A percentile compares a stretch with the other conserved stretches of the same genome.
Conservation (phyloP, 2,888 invertebrate genomes). For the Agonopterix alstromeriana region DNA sequence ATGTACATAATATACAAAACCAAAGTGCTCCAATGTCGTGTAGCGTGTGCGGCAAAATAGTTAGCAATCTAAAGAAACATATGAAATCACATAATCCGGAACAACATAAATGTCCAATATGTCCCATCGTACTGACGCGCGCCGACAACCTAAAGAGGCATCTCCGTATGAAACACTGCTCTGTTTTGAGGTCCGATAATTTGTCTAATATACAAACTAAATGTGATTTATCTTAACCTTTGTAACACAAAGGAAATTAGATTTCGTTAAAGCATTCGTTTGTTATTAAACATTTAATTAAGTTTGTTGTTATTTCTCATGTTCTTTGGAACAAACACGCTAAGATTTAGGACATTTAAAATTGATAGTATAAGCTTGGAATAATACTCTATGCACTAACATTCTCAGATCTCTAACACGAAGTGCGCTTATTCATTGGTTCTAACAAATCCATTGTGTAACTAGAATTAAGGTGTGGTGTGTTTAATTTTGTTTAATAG, state of each 20-base stretch:
- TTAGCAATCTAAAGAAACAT: conserved; percentile 82
- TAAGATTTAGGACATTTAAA: background rate
- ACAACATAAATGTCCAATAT: conserved; percentile 79
- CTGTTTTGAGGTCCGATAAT: conserved; percentile 51
- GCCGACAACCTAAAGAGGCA: conserved; percentile 82
- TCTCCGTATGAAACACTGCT: conserved; percentile 79
- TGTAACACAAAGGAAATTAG: background rate
- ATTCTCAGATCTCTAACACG: conserved; percentile 22
- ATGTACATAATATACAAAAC: too few species aligned
- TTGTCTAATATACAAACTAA: conserved; percentile 56
- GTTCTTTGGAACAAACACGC: conserved; percentile 1
- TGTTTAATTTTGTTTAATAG: conserved; percentile 38
- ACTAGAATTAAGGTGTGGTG: conserved; percentile 71
- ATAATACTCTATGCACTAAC: conserved; percentile 19
- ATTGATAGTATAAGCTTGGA: conserved; percentile 3
- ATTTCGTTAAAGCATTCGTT: background rate
- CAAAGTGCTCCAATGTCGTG: conserved; percentile 72
- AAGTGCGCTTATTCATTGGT: conserved; percentile 39
- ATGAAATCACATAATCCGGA: conserved; percentile 80
- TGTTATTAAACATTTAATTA: background rate
- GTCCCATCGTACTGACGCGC: conserved; percentile 78
- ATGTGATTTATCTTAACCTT: conserved; percentile 34
- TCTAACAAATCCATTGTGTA: conserved; percentile 55
- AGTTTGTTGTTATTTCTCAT: background rate
- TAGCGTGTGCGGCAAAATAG: conserved; percentile 79